Percentiles rank a stretch among this genome's conserved stretches.
These are phyloP conservation scores for Octodonta nipae DNA, from an alignment of 2,888 invertebrate species.

Conservation along the genomic window DNA sequence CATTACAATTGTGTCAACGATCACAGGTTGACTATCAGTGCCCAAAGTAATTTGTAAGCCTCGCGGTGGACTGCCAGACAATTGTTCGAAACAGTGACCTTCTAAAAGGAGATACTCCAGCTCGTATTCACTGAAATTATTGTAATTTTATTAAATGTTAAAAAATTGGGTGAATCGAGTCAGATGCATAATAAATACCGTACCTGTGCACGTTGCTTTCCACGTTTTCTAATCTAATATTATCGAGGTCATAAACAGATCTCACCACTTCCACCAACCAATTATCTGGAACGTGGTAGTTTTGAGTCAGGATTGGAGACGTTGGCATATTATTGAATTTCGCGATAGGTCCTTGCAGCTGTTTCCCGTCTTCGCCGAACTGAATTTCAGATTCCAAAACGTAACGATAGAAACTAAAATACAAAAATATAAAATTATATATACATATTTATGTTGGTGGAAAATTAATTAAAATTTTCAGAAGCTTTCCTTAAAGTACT, in stretches of 20 bases:
- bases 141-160: neutral
- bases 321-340: slow-evolving; percentile 81
- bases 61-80: slow-evolving; percentile 82
- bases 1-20: slow-evolving; percentile 98
- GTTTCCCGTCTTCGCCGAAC: slow-evolving; percentile 58
- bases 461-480: too few species aligned
- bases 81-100: slow-evolving; percentile 91
- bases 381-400: slow-evolving; percentile 81
- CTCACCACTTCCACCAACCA: slow-evolving; percentile 90
- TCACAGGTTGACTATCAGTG: slow-evolving; percentile 59
- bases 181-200: slow-evolving; percentile 7
- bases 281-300: slow-evolving; percentile 82
- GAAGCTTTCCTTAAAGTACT: too few species aligned
- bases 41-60: slow-evolving; percentile 94
- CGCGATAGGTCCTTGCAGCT: slow-evolving; percentile 64
- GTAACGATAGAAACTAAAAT: slow-evolving; percentile 90
- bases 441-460: too few species aligned
- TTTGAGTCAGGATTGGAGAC: slow-evolving; percentile 81
- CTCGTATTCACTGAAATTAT: slow-evolving; percentile 72
- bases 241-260: slow-evolving; percentile 92
- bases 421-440: too few species aligned
- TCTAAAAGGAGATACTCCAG: slow-evolving; percentile 87
- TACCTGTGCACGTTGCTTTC: slow-evolving; percentile 74
- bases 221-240: slow-evolving; percentile 87
- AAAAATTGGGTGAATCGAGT: neutral